These are phyloP conservation scores for Mythimna lalbum DNA, from an alignment of 2,888 invertebrate genomes.

Conservation along the genomic window DNA sequence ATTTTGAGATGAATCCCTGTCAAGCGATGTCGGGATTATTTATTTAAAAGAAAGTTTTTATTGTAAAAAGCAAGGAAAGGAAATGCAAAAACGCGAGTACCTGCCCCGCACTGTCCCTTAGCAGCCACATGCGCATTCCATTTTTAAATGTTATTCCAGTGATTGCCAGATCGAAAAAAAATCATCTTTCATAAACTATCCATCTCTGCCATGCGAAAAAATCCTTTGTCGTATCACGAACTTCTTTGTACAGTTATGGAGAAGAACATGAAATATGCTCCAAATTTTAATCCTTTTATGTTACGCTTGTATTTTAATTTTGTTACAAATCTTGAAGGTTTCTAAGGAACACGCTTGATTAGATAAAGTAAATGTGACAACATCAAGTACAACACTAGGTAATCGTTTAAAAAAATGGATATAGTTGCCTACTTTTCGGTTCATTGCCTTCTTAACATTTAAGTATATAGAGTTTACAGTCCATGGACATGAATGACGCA, in stretches of 20 bases:
- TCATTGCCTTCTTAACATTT: neutral
- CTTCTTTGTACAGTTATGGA: constrained; percentile 76
- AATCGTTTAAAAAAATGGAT: neutral
- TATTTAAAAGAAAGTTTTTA: constrained; percentile 91
- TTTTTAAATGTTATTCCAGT: constrained; percentile 82
- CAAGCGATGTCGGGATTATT: constrained; percentile 88
- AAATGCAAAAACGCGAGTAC: constrained; percentile 89
- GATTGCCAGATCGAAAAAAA: constrained; percentile 82
- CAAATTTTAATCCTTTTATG: constrained; percentile 82
- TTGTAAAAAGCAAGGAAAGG: constrained; percentile 89
- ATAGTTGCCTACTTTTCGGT: neutral
- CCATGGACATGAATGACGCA: neutral
- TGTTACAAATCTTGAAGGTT: constrained; percentile 42
- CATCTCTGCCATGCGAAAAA: constrained; percentile 77
- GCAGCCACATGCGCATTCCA: constrained; percentile 87
- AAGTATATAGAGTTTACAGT: neutral
- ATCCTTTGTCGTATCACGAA: constrained; percentile 78
- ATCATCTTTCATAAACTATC: constrained; percentile 77
- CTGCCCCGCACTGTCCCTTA: constrained; percentile 88
- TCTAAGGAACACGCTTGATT: constrained; percentile 42
- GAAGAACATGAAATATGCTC: constrained; percentile 69
- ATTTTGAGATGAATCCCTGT: constrained; percentile 89
- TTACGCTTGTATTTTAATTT: constrained; percentile 61
- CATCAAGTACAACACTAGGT: constrained; percentile 36
- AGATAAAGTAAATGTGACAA: constrained; percentile 47